phyloP scores from a whole-genome alignment of 1,140 invertebrate species.

The Caenorhabditis inopinata region DNA sequence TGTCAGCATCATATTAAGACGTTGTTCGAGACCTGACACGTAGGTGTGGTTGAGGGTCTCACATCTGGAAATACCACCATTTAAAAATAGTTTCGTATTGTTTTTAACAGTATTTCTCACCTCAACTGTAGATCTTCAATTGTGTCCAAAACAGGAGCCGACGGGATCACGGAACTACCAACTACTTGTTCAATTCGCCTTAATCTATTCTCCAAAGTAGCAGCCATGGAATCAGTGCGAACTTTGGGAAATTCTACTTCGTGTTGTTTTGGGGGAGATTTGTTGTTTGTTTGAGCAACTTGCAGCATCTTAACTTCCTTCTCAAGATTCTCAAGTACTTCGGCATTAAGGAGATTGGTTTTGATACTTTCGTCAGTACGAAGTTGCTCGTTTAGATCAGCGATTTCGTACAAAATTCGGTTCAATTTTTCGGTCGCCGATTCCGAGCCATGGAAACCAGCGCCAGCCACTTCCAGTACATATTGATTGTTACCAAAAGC shows the following conservation, averaged over 20 bases:
- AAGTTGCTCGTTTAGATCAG: constrained; percentile 18
- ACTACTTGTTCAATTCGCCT: constrained; percentile 17
- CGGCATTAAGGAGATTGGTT: neutral
- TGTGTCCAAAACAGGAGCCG: constrained; percentile 28
- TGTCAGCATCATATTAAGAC: constrained; percentile 39
- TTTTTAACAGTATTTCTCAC: neutral
- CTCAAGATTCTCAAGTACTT: constrained; percentile 5
- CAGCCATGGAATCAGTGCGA: neutral
- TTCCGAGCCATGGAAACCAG: constrained; percentile 19
- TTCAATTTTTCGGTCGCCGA: constrained; percentile 38
- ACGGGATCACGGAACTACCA: neutral
- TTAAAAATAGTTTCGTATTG: neutral
- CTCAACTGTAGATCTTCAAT: constrained; percentile 41
- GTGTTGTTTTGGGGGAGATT: neutral
- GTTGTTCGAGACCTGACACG: constrained; percentile 42
- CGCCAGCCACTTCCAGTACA: constrained; percentile 48
- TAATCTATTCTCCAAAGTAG: constrained; percentile 7
- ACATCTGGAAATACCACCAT: constrained; percentile 34
- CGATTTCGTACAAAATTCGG: constrained; percentile 29
- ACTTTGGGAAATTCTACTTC: constrained; percentile 2
- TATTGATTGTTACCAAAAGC: constrained; percentile 46
- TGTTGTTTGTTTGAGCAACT: neutral
- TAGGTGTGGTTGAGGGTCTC: constrained; percentile 43
- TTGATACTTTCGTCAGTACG: neutral
- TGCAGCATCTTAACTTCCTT: constrained; percentile 16